Base-by-base conservation (phyloP, 1,140 invertebrate species). In the Calosoma granatense region DNA sequence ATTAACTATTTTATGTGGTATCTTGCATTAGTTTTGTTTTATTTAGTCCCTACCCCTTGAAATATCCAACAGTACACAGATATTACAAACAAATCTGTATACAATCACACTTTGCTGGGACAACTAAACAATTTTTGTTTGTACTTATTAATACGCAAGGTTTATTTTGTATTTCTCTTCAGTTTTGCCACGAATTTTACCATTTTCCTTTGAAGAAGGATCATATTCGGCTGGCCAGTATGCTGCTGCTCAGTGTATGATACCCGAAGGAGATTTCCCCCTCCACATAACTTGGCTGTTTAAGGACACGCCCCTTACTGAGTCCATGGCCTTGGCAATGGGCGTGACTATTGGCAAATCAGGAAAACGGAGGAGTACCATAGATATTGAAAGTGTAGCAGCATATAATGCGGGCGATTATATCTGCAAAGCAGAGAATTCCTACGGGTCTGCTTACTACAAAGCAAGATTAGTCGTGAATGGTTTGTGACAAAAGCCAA, bases 151-250 rank as follows among this genome's bases (percentile, higher is more conserved):
- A n/a, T n/a, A n/a, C n/a, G n/a, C n/a, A n/a, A n/a, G n/a, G n/a
- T n/a, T n/a, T n/a, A n/a, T n/a, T n/a, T n/a, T n/a, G n/a, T n/a
- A n/a, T n/a, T n/a, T n/a, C n/a, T n/a, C n/a, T 59, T 67, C 71
- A 84, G 81, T 82, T 69, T 67, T 76, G 55, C 83, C 83, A 39
- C 77, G 82, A 69, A 84, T 87, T 68, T 76, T 80, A 66, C 82
- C 84, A 36, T 86, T 87, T 66, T 75, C 78, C 58, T 77, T 85
- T 68, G 78, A 78, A 59, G 81, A 82, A 62, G 78, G 72, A 69
- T 78, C 69, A 62, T 74, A 60, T 6, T 66, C 72, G 59, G 63
- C 66, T 57, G 72, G 70, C 2, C 68, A 74, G 47, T 70, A 67
- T 22, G 61, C 70, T 15, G 69, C 70, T 3, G 62, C 65, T 2